Evolutionary conservation across 1,140 invertebrate genomes (phyloP).

Genomic region (Mizuhopecten yessoensis): DNA sequence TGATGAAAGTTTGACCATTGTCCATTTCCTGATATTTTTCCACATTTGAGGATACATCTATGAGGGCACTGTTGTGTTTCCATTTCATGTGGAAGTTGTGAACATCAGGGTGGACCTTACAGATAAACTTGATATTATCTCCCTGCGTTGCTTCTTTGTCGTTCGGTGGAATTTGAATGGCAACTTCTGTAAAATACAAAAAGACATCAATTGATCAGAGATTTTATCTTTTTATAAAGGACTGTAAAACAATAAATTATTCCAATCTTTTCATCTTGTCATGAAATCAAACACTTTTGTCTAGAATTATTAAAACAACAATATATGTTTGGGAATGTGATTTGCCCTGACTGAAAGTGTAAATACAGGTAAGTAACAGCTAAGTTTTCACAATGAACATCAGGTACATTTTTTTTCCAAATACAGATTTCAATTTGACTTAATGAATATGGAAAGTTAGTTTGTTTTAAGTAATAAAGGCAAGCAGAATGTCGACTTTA

Average conservation of each 20-base stretch:
- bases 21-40: conserved; percentile 61
- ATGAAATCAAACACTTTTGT: no score
- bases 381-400: no score
- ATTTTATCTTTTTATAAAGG: neutral
- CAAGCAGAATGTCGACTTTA: no score
- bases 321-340: no score
- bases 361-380: no score
- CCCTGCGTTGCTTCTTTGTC: conserved; percentile 55
- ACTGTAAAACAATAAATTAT: neutral
- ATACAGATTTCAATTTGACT: no score
- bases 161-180: conserved; percentile 43
- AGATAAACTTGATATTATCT: conserved; percentile 50
- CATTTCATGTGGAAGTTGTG: conserved; percentile 65
- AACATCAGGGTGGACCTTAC: conserved; percentile 44
- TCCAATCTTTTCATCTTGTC: no score
- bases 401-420: no score
- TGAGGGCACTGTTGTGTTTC: conserved; percentile 67
- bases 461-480: no score
- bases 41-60: conserved; percentile 45
- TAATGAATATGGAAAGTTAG: no score
- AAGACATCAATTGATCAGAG: neutral
- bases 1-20: conserved; percentile 87
- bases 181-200: conserved; percentile 16
- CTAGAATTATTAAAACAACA: no score
- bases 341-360: no score